Evolutionary conservation across 2,797 vertebrate species (phyloP), one percentile per base, ranked within the genome.

Genomic region (Scleropages formosus): DNA sequence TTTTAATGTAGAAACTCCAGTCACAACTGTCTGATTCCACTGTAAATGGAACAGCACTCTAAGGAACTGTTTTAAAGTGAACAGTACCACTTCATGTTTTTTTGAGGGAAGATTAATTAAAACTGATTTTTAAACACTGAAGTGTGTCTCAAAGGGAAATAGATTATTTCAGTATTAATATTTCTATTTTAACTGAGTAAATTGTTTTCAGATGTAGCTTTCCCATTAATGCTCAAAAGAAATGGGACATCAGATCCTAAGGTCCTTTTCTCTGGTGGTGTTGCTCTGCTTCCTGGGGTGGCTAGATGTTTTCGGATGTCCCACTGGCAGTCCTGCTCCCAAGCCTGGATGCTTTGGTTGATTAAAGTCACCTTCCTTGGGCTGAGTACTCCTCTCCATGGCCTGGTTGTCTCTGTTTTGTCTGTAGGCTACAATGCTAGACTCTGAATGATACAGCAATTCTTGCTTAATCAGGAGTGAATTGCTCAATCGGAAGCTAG

Each of bases 361-460:
- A 86, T 89, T 91, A 77, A 82, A 85, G 81, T 90, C 86, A 67
- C 85, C 84, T 84, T 91, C 89, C 78, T 92, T 91, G 1, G 87
- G 85, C 74, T 85, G 91, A 78, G 85, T 87, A 76, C 89, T 89
- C 79, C 90, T 87, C 74, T 93, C 93, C 76, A 93, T 91, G 0
- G 88, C 90, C 73, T 90, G 78, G 84, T 94, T 94, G 84, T 93
- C 91, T 18, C 90, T 89, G 80, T 94, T 94, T 82, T 94, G 93
- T 78, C 91, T 92, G 0, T 82, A 90, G 9, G 82, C 88, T 0
- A 85, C 69, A 74, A 91, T 92, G 82, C 87, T 88, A 85, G 89
- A 86, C 80, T 89, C 81, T 1, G 89, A 84, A 46, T 92, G 89
- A 78, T 82, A 90, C 65, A 89, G 74, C 0, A 89, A 84, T 73